phyloP scores from a whole-genome alignment of 2,888 invertebrate species.

The Eristalis arbustorum region DNA sequence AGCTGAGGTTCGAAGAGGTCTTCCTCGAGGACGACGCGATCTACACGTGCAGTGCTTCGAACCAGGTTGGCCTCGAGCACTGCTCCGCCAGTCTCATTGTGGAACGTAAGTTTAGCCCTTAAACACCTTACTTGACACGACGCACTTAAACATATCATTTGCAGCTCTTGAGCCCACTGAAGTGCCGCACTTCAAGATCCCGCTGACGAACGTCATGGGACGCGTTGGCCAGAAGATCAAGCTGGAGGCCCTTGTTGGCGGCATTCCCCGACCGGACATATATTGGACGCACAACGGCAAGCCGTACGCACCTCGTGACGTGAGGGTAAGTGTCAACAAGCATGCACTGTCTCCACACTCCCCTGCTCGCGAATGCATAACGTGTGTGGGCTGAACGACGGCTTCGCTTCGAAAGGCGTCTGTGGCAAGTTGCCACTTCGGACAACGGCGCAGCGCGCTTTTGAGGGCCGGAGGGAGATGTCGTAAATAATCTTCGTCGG shows the following conservation, averaged over 20 bases:
- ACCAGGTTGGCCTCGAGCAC: constrained; percentile 85
- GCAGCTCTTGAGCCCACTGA: constrained; percentile 84
- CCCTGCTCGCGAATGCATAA: neutral
- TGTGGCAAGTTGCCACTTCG: neutral
- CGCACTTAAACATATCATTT: constrained; percentile 67
- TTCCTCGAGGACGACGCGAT: constrained; percentile 85
- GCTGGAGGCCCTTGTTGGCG: constrained; percentile 86
- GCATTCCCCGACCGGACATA: constrained; percentile 84
- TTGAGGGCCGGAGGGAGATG: constrained; percentile 3
- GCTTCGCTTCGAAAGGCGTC: neutral
- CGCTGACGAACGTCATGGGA: constrained; percentile 87
- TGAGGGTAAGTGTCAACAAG: constrained; percentile 82
- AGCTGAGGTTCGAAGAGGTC: constrained; percentile 86
- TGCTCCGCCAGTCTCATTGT: constrained; percentile 85
- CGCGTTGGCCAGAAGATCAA: constrained; percentile 87
- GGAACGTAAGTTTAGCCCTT: constrained; percentile 82
- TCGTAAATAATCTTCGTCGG: constrained; percentile 34
- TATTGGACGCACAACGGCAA: constrained; percentile 87
- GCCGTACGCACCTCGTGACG: constrained; percentile 83
- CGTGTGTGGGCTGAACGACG: constrained; percentile 21
- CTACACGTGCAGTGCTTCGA: constrained; percentile 86
- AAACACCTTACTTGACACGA: neutral
- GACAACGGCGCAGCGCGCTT: neutral
- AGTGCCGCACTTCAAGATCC: constrained; percentile 83
- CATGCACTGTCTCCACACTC: neutral